phyloP scores from a whole-genome alignment of 2,797 vertebrate genomes.

The Poeciliopsis gracilis region DNA sequence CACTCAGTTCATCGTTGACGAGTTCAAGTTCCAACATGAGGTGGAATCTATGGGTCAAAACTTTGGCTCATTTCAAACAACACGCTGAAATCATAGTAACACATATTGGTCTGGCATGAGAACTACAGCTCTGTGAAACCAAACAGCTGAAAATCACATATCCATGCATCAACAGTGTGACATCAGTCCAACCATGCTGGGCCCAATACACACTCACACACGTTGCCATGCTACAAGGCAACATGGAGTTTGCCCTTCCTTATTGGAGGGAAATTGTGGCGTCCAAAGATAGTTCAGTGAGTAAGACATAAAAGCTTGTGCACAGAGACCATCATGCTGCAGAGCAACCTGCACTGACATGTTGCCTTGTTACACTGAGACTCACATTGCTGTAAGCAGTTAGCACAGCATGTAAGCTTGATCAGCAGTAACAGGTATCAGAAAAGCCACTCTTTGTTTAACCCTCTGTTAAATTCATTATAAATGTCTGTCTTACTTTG shows the following conservation, averaged over 20 bases:
- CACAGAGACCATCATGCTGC: background rate
- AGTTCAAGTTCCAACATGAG: no score
- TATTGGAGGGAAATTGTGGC: background rate
- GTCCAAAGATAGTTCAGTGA: background rate
- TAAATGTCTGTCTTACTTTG: background rate
- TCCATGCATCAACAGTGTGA: no score
- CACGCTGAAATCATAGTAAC: no score
- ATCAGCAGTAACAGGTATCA: background rate
- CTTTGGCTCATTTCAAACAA: no score
- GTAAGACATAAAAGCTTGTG: background rate
- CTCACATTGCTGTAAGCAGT: background rate
- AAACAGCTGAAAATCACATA: no score
- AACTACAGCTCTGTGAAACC: no score
- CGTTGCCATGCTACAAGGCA: background rate
- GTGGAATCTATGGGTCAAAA: no score
- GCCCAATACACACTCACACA: background rate
- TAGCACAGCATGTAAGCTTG: background rate
- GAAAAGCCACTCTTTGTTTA: background rate
- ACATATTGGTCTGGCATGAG: no score
- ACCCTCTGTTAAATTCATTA: background rate
- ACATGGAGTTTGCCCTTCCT: background rate
- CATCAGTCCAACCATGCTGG: no score
- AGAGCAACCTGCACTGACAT: background rate
- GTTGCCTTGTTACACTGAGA: background rate
- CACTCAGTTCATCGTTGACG: no score